phyloP scores from a whole-genome alignment of 2,113 vertebrate species.

The Notiomystis cincta region DNA sequence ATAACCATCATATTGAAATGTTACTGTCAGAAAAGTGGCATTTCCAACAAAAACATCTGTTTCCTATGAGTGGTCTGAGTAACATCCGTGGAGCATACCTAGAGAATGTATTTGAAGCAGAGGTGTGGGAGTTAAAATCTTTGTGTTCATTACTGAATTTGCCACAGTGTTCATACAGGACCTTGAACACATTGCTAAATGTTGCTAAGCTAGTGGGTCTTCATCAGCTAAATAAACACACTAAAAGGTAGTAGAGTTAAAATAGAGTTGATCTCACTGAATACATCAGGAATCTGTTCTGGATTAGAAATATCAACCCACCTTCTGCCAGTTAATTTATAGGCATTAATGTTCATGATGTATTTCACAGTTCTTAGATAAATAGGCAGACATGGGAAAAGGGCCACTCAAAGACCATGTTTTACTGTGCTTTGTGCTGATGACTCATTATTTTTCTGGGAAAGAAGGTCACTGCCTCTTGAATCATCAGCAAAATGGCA shows the following conservation, averaged over 20 bases:
- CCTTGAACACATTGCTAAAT: neutral
- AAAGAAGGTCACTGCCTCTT: conserved; percentile 41
- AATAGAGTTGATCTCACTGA: neutral
- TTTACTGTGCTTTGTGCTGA: conserved; percentile 11
- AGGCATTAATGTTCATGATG: neutral
- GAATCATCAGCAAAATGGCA: conserved; percentile 46
- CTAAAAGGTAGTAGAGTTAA: neutral
- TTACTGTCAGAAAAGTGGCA: neutral
- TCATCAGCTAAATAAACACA: neutral
- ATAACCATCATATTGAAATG: neutral
- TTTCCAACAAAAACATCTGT: neutral
- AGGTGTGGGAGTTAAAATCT: neutral
- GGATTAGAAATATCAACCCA: neutral
- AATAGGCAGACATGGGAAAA: conserved; percentile 17
- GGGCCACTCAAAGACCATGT: neutral
- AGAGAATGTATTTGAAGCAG: neutral
- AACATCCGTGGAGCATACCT: neutral
- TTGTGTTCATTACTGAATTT: neutral
- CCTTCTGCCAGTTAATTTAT: conserved; percentile 26
- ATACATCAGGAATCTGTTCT: neutral
- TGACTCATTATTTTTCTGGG: conserved; percentile 47
- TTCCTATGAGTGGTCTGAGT: neutral
- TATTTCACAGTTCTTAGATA: neutral
- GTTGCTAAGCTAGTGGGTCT: neutral
- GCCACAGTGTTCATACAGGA: neutral